Conservation (phyloP, 2,113 vertebrate genomes). For the Crotalus viridis region DNA sequence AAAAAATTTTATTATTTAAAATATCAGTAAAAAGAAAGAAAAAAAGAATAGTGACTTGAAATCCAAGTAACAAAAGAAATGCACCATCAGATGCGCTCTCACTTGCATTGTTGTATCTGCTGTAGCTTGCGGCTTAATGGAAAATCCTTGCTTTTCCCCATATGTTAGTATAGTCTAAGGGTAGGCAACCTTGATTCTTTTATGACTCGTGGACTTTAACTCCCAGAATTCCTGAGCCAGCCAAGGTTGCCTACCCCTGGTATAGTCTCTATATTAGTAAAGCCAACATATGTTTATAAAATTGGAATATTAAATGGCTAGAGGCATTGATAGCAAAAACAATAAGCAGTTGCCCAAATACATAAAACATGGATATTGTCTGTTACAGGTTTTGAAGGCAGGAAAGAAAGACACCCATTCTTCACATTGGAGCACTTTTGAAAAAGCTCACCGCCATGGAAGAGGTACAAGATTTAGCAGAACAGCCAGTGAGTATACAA, state of each 20-base stretch:
- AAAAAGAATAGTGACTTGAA: background rate
- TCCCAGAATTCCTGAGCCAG: too few relatives aligned
- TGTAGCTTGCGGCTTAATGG: slow-evolving; percentile 60
- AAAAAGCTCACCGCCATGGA: slow-evolving; percentile 70
- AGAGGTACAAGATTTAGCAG: slow-evolving; percentile 73
- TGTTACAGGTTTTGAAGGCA: slow-evolving; percentile 72
- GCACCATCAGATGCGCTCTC: slow-evolving; percentile 39
- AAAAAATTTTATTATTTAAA: background rate
- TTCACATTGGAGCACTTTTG: slow-evolving; percentile 36
- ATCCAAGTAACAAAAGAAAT: slow-evolving; percentile 22
- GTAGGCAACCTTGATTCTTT: too few relatives aligned
- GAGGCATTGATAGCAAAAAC: slow-evolving; percentile 71
- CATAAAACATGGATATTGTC: slow-evolving; percentile 70
- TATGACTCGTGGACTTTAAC: too few relatives aligned
- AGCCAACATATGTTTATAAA: slow-evolving; percentile 60
- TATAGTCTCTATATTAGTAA: slow-evolving; percentile 52
- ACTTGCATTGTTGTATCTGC: slow-evolving; percentile 32
- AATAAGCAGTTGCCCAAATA: slow-evolving; percentile 63
- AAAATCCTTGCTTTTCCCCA: slow-evolving; percentile 66
- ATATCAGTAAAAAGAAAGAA: background rate
- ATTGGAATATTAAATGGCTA: slow-evolving; percentile 58
- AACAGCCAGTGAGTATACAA: slow-evolving; percentile 75
- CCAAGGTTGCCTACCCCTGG: too few relatives aligned
- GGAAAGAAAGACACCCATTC: slow-evolving; percentile 48
- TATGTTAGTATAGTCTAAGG: slow-evolving; percentile 42